A percentile compares a stretch with the other conserved stretches of the same genome.
Conservation (phyloP, 1,140 invertebrate genomes). For the Asobara japonica region DNA sequence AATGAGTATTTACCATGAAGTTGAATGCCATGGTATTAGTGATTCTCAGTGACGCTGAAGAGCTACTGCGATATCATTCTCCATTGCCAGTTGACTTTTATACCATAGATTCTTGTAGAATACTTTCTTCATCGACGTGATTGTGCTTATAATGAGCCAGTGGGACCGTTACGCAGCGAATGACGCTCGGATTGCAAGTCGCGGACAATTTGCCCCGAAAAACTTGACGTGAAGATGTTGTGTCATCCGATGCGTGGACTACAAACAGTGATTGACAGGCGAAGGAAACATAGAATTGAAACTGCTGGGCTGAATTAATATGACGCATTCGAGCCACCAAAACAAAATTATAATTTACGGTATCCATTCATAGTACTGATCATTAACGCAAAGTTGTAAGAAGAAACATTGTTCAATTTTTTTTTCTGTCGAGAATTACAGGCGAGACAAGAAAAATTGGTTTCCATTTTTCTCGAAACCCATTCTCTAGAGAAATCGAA, state of each 20-base stretch:
- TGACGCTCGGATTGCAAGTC: slow-evolving; percentile 8
- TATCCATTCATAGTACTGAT: too few relatives aligned
- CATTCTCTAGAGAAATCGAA: too few relatives aligned
- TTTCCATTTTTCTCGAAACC: too few relatives aligned
- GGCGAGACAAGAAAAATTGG: too few relatives aligned
- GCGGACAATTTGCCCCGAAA: not conserved
- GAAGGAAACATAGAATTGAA: too few relatives aligned
- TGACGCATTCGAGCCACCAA: too few relatives aligned
- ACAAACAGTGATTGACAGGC: not conserved
- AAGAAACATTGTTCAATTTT: too few relatives aligned
- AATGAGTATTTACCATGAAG: slow-evolving; percentile 39
- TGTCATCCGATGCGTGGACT: not conserved
- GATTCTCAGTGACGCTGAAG: slow-evolving; percentile 35
- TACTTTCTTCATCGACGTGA: slow-evolving; percentile 54
- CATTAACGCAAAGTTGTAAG: too few relatives aligned
- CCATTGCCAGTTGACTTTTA: slow-evolving; percentile 41
- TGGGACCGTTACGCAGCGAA: slow-evolving; percentile 14
- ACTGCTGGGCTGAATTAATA: too few relatives aligned
- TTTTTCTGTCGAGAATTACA: too few relatives aligned
- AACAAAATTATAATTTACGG: too few relatives aligned
- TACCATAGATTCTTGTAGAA: slow-evolving; percentile 38
- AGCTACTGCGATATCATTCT: slow-evolving; percentile 34
- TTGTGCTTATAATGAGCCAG: slow-evolving; percentile 33
- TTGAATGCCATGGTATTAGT: slow-evolving; percentile 37
- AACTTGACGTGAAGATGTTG: not conserved